Evolutionary conservation across 1,140 invertebrate genomes (phyloP), one percentile per base, ranked within the genome.

Genomic region (Brachionus angularis): DNA sequence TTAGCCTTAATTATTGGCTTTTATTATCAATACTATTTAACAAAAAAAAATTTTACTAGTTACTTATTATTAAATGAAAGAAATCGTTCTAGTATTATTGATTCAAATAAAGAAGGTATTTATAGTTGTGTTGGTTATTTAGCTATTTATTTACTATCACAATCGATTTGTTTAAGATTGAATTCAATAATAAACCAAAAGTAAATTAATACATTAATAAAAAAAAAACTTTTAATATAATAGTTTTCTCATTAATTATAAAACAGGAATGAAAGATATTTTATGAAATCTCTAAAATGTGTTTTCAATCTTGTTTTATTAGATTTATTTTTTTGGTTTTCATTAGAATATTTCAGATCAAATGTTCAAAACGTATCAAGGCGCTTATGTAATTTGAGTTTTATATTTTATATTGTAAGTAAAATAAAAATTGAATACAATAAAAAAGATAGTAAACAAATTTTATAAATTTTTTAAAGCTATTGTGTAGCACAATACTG

Each of bases 51-150:
- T 7, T 76, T 91, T 7, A 84, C 87, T 49, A 75, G 86, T 1
- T 93, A 88, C 84, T 86, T 95, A 12, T 84, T 93, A 47, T 83
- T 85, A 72, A 80, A 85, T 42, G 39, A 74, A 49, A 76, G 76
- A 23, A 72, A 79, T 10, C 78, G 81, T 81, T 86, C 52, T 25
- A 85, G 85, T 74, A 84, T 93, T 52, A 44, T 95, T 0, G 83
- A 86, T 71, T 88, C 91, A 0, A 97, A 97, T 80, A 85, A 90
- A 74, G 93, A 96, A 84, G 93, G 93, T 0, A 82, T 96, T 39
- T 85, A 87, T 33, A 93, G 93, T 0, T 82, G 87, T 29, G 80
- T 88, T 2, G 93, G 93, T 1, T 96, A 93, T 79, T 78, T 93
- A 12, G 85, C 87, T 3, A 78, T 96, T 1, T 95, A 93, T 78